Evolutionary conservation across 2,888 invertebrate genomes (phyloP), one percentile per base, ranked within the genome.

Genomic region (Synanthedon myopaeformis): DNA sequence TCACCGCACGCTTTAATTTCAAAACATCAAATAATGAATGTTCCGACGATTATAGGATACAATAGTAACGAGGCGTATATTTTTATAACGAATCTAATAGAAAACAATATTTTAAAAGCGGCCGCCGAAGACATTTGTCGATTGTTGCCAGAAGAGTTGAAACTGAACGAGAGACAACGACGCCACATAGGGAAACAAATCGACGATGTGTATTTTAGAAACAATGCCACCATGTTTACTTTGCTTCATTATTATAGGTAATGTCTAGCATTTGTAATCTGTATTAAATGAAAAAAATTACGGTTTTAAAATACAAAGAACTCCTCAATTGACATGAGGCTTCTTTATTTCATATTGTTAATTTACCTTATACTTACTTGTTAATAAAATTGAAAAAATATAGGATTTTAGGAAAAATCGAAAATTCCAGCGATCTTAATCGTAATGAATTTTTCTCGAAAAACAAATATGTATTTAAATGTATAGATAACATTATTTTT

Each of bases 11-110:
- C 75, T 19, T 53, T 74, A 23, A 53, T 86, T 19, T 63, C 67
- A 4, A 65, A 61, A 41, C 70, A 71, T 23, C 69, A 64, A 48
- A 57, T 64, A 2, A 57, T 60, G 10, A 56, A 61, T 13, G 76
- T 83, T 35, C 87, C 87, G 0, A 62, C 80, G 58, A 76, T 87
- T 4, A 74, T 82, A 12, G 87, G 87, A 5, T 84, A 72, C 54
- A 85, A 80, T 52, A 76, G 62, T 52, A 67, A 85, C 51, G 87
- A 87, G 60, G 86, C 74, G 2, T 85, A 84, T 57, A 69, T 85
- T 42, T 86, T 87, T 55, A 62, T 72, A 1, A 73, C 73, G 5
- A 64, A 66, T 52, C 58, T 87, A 4, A 70, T 65, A 54, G 69
- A 69, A 52, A 62, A 64, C 4, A 67, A 65, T 17, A 61, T 70